Conservation (phyloP, 2,113 vertebrate genomes). For the Plestiodon gilberti region DNA sequence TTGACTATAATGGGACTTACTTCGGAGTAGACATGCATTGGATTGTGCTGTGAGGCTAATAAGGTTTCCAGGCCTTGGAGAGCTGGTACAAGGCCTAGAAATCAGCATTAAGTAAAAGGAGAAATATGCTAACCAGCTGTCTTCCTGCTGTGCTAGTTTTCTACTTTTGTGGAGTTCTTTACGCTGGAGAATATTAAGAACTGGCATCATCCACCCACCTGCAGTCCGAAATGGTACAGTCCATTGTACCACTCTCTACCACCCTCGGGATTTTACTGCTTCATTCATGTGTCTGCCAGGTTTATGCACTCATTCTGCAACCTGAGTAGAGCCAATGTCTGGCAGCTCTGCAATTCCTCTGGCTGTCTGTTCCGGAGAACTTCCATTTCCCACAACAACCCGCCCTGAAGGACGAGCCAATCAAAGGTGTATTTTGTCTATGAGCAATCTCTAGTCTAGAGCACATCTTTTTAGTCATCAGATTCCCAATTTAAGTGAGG, state of each 20-base stretch:
- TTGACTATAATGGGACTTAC: too few relatives aligned
- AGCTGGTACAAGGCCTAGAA: background rate
- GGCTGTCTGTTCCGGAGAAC: background rate
- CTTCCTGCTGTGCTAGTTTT: background rate
- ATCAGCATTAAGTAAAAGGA: background rate
- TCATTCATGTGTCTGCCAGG: background rate
- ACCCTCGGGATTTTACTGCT: background rate
- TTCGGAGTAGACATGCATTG: too few relatives aligned
- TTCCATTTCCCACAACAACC: background rate
- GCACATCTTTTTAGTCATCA: background rate
- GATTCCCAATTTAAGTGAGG: background rate
- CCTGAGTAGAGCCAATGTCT: background rate
- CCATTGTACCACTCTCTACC: background rate
- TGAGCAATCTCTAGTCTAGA: background rate
- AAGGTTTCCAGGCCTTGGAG: background rate
- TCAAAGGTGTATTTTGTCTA: background rate
- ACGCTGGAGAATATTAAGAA: background rate
- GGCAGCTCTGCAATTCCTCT: background rate
- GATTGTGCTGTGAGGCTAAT: too few relatives aligned
- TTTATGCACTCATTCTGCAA: background rate
- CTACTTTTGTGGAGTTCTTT: background rate
- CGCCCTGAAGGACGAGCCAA: background rate
- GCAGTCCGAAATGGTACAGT: background rate
- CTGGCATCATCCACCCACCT: background rate
- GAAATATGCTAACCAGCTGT: background rate